Conservation (phyloP, 2,888 invertebrate genomes). For the Oxyteleia sp. region DNA sequence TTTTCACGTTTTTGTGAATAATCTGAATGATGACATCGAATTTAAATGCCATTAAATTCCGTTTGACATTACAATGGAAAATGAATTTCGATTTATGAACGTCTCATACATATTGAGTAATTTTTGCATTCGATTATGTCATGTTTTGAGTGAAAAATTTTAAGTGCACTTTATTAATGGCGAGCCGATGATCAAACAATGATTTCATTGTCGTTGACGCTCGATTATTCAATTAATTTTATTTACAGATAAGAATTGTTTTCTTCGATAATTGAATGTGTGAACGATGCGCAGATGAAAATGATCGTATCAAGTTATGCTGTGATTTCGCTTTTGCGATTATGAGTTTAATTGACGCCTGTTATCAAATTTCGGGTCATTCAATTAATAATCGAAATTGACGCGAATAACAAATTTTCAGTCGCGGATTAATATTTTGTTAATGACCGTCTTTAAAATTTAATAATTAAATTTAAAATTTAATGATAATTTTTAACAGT, state of each 20-base stretch:
- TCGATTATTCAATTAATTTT: slow-evolving; percentile 4
- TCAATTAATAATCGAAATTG: too few species aligned
- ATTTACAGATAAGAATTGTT: slow-evolving; percentile 1
- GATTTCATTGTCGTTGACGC: slow-evolving; percentile 2
- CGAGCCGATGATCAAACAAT: slow-evolving; percentile 32
- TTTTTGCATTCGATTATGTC: slow-evolving; percentile 10
- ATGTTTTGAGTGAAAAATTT: not conserved
- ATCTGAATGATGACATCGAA: slow-evolving; percentile 4
- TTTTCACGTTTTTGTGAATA: not conserved
- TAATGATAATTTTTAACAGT: too few species aligned
- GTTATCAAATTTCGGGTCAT: too few species aligned
- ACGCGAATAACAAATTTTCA: too few species aligned
- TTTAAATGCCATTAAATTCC: slow-evolving; percentile 25
- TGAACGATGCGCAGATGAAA: too few species aligned
- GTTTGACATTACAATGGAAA: not conserved
- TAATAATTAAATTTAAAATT: too few species aligned
- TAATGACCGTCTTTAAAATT: too few species aligned
- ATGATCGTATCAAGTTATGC: too few species aligned
- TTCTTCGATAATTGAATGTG: slow-evolving; percentile 10
- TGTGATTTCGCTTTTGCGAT: too few species aligned
- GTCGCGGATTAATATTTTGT: too few species aligned
- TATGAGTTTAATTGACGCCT: too few species aligned
- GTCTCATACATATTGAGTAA: slow-evolving; percentile 26
- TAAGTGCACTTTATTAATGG: slow-evolving; percentile 30
- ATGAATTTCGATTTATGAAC: slow-evolving; percentile 11